phyloP scores from a whole-genome alignment of 2,113 vertebrate species.

The Scomber japonicus region DNA sequence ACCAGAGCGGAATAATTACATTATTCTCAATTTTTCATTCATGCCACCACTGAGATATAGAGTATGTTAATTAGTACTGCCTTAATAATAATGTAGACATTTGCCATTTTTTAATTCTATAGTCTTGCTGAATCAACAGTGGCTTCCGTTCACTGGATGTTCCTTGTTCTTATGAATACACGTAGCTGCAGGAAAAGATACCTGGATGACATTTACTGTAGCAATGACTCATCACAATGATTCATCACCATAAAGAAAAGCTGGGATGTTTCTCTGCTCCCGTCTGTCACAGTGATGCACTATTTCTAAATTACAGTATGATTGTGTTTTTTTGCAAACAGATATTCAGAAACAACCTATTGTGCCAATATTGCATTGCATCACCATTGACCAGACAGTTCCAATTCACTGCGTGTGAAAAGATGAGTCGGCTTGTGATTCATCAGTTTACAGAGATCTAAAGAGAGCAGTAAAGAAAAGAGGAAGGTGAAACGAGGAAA shows the following conservation, averaged over 20 bases:
- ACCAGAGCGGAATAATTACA: slow-evolving; percentile 58
- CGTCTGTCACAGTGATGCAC: not conserved
- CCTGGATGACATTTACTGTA: slow-evolving; percentile 11
- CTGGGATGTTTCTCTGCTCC: not conserved
- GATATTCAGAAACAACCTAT: not conserved
- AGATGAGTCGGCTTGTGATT: not conserved
- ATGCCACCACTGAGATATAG: slow-evolving; percentile 39
- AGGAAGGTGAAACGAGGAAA: not conserved
- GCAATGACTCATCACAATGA: slow-evolving; percentile 5
- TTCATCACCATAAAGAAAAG: slow-evolving; percentile 4
- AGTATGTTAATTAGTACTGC: slow-evolving; percentile 48
- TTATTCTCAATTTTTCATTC: slow-evolving; percentile 52
- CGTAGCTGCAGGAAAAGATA: slow-evolving; percentile 11
- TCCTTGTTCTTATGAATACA: not conserved
- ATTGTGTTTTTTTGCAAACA: not conserved
- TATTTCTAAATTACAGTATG: not conserved
- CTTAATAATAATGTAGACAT: slow-evolving; percentile 6
- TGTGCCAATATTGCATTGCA: not conserved
- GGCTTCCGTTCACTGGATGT: slow-evolving; percentile 6
- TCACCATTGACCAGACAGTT: slow-evolving; percentile 4
- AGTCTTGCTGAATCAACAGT: slow-evolving; percentile 1
- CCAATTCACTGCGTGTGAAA: slow-evolving; percentile 7
- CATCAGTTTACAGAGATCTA: not conserved
- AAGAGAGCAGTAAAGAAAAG: not conserved
- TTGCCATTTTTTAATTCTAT: not conserved